phyloP scores from a whole-genome alignment of 2,888 invertebrate genomes.

The Ischnus inquisitorius region DNA sequence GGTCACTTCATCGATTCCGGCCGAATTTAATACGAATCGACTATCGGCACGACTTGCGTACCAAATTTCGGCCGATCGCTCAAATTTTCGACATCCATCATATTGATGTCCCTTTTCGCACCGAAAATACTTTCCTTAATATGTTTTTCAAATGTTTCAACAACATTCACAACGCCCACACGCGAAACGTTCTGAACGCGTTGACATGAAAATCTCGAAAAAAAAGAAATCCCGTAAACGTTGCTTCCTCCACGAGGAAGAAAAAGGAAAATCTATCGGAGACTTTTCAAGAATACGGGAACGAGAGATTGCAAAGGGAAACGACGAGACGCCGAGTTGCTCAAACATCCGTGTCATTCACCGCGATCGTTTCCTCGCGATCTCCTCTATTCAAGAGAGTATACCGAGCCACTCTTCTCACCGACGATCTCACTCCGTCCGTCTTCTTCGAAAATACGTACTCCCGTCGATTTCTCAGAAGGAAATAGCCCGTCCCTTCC shows the following conservation, averaged over 20 bases:
- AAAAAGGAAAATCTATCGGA: neutral
- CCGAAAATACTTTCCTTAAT: too few relatives aligned
- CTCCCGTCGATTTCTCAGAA: constrained; percentile 10
- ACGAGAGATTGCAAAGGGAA: neutral
- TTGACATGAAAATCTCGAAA: too few relatives aligned
- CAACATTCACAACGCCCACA: too few relatives aligned
- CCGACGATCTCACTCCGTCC: neutral
- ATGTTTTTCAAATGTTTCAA: too few relatives aligned
- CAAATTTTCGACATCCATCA: too few relatives aligned
- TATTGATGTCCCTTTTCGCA: too few relatives aligned
- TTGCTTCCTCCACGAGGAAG: neutral
- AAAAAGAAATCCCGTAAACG: too few relatives aligned
- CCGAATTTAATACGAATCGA: too few relatives aligned
- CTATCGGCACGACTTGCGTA: too few relatives aligned
- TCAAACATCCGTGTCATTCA: constrained; percentile 46
- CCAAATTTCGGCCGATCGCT: too few relatives aligned
- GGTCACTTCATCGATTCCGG: too few relatives aligned
- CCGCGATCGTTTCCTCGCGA: constrained; percentile 40
- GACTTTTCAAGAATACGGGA: neutral
- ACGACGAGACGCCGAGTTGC: neutral
- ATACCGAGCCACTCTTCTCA: neutral
- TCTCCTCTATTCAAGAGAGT: constrained; percentile 24
- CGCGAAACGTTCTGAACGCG: too few relatives aligned
- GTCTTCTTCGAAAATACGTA: constrained; percentile 1
- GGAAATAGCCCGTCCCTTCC: constrained; percentile 27